These are phyloP conservation scores for Oegoconia quadripuncta DNA, from an alignment of 2,888 invertebrate genomes.

Conservation along the genomic window DNA sequence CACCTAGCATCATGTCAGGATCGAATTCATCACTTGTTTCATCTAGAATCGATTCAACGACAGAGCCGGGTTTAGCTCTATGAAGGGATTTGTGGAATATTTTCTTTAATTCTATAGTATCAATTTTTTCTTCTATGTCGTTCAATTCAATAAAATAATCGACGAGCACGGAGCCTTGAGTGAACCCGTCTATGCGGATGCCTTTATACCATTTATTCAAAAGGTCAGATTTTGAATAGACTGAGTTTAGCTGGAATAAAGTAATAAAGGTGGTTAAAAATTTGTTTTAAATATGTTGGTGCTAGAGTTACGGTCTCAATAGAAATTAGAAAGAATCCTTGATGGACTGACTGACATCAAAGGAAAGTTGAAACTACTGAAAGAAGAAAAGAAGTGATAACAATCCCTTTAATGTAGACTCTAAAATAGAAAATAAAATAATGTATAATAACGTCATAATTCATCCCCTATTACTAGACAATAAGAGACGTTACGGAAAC, in stretches of 20 bases:
- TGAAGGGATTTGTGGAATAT: slow-evolving; percentile 82
- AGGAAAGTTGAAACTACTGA: no score
- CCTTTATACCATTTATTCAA: slow-evolving; percentile 91
- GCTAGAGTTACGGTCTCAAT: no score
- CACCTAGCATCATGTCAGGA: slow-evolving; percentile 66
- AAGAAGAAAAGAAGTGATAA: no score
- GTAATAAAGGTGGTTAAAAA: no score
- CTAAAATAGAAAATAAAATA: no score
- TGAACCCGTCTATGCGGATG: slow-evolving; percentile 92
- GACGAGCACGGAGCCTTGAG: slow-evolving; percentile 91
- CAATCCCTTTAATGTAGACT: no score
- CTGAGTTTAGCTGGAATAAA: slow-evolving; percentile 88
- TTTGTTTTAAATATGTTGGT: no score
- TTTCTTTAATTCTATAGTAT: slow-evolving; percentile 85
- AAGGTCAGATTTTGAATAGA: slow-evolving; percentile 86
- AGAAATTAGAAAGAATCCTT: no score
- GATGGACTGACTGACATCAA: no score
- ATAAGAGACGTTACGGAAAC: no score
- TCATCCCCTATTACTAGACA: no score
- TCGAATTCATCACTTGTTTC: slow-evolving; percentile 49
- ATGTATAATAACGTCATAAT: no score
- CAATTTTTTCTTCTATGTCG: slow-evolving; percentile 84
- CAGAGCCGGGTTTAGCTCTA: slow-evolving; percentile 71
- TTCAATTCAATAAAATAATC: slow-evolving; percentile 92
- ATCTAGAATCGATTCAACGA: slow-evolving; percentile 51